Percentiles rank a stretch among this genome's conserved stretches.
Conservation (phyloP, 2,113 vertebrate genomes). For the Noctilio leporinus region DNA sequence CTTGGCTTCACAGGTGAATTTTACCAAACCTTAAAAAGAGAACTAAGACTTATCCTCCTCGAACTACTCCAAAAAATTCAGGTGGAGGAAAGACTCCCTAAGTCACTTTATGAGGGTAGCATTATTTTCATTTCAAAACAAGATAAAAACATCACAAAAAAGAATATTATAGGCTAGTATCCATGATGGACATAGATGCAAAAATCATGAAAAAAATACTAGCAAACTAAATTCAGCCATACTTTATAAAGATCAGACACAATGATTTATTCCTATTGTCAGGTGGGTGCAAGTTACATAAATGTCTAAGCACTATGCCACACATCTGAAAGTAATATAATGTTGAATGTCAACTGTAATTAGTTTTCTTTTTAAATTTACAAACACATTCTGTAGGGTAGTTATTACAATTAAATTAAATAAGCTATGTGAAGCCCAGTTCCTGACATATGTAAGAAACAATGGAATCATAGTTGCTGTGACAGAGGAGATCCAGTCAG, state of each 20-base stretch:
- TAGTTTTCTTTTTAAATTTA: background rate
- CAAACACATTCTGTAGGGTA: background rate
- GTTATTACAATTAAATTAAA: background rate
- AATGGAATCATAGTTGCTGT: background rate
- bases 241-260: background rate
- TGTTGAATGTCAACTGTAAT: background rate
- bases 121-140: too few relatives aligned
- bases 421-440: background rate
- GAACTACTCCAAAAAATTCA: too few relatives aligned
- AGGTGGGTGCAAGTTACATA: background rate
- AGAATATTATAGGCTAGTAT: too few relatives aligned
- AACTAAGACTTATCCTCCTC: background rate
- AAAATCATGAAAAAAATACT: too few relatives aligned
- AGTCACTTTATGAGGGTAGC: too few relatives aligned
- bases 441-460: too few relatives aligned
- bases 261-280: background rate
- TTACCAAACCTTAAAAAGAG: background rate
- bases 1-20: background rate
- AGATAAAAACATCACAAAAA: too few relatives aligned
- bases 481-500: background rate
- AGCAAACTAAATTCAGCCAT: too few relatives aligned
- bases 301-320: background rate
- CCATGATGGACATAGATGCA: too few relatives aligned
- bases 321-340: background rate
- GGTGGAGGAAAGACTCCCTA: too few relatives aligned